These are phyloP conservation scores for Eristalis arbustorum DNA, from an alignment of 2,888 invertebrate genomes.

Conservation along the genomic window DNA sequence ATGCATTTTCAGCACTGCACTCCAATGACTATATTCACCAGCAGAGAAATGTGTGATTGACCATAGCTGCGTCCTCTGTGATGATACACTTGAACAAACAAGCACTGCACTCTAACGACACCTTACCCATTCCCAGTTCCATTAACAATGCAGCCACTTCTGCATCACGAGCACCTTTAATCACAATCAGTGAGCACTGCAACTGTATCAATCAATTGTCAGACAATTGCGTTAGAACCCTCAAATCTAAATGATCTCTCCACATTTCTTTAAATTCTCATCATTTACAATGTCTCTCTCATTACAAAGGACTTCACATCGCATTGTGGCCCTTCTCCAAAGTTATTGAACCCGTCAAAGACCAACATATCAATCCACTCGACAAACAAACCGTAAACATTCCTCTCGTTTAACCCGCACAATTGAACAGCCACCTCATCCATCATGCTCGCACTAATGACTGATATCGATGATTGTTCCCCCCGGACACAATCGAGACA, in stretches of 20 bases:
- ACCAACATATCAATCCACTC: slow-evolving; percentile 16
- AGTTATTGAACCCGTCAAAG: not conserved
- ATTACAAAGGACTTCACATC: not conserved
- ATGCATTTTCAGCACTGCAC: too few relatives aligned
- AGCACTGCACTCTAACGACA: not conserved
- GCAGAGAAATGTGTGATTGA: too few relatives aligned
- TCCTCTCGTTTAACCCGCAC: not conserved
- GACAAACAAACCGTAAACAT: not conserved
- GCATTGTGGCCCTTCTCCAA: not conserved
- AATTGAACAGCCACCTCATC: not conserved
- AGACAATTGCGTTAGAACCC: not conserved
- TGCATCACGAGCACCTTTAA: not conserved
- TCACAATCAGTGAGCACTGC: not conserved
- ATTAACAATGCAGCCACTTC: not conserved
- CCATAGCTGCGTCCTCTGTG: too few relatives aligned
- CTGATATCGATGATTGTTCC: slow-evolving; percentile 19
- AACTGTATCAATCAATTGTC: not conserved
- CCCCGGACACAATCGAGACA: not conserved
- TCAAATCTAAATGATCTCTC: not conserved
- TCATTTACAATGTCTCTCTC: not conserved
- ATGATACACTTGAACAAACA: too few relatives aligned
- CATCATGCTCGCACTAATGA: not conserved
- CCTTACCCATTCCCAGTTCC: not conserved
- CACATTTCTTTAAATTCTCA: not conserved
- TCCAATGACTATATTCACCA: too few relatives aligned